These are phyloP conservation scores for Aproaerema taeniolella DNA, from an alignment of 2,888 invertebrate genomes.

Conservation along the genomic window DNA sequence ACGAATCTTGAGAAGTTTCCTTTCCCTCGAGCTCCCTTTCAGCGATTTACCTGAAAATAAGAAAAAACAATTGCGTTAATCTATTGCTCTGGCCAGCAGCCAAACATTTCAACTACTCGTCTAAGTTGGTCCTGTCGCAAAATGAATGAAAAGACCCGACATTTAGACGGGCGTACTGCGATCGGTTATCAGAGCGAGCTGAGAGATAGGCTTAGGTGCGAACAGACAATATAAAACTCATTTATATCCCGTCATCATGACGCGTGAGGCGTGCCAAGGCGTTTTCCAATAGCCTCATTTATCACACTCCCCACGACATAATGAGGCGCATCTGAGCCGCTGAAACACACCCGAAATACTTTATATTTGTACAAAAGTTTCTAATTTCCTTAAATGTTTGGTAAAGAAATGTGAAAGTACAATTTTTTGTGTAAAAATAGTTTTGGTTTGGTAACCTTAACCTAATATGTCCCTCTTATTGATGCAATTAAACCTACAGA, in stretches of 20 bases:
- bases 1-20: constrained; percentile 44
- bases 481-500: neutral
- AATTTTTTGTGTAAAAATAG: no score
- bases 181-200: constrained; percentile 53
- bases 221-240: constrained; percentile 72
- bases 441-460: no score
- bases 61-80: constrained; percentile 66
- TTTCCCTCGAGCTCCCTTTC: constrained; percentile 52
- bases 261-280: constrained; percentile 66
- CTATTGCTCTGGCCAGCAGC: constrained; percentile 64
- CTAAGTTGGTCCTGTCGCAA: constrained; percentile 63
- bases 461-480: no score
- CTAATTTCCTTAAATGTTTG: constrained; percentile 37
- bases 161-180: constrained; percentile 46
- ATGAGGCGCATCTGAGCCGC: constrained; percentile 63
- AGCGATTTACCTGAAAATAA: constrained; percentile 74
- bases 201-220: constrained; percentile 66
- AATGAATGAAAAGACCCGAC: constrained; percentile 65
- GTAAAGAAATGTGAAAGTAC: constrained; percentile 26
- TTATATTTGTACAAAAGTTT: constrained; percentile 53
- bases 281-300: constrained; percentile 72
- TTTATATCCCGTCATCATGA: constrained; percentile 70
- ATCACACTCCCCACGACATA: constrained; percentile 67
- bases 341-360: constrained; percentile 47
- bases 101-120: constrained; percentile 71